These are phyloP conservation scores for Keiferia lycopersicella DNA, from an alignment of 2,888 invertebrate species.

Conservation along the genomic window DNA sequence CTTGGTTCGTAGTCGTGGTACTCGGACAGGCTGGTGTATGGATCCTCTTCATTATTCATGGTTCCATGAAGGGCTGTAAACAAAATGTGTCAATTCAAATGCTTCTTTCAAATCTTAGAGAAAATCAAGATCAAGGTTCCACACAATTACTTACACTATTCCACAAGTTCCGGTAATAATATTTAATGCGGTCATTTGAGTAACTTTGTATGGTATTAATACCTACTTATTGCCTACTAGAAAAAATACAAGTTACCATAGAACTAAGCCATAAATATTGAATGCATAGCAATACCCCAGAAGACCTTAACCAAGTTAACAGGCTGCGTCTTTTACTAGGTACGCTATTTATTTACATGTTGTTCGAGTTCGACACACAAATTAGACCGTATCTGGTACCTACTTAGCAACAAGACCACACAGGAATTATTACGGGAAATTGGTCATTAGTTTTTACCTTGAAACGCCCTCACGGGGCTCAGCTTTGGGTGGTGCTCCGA, in stretches of 20 bases:
- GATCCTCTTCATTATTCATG: constrained; percentile 81
- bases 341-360: constrained; percentile 18
- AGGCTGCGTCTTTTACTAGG: not conserved
- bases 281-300: not conserved
- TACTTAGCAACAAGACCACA: not conserved
- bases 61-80: constrained; percentile 61
- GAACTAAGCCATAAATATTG: not conserved
- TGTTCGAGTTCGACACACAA: not conserved
- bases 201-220: too few relatives aligned
- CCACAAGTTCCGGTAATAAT: too few relatives aligned
- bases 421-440: not conserved
- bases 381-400: not conserved
- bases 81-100: constrained; percentile 23
- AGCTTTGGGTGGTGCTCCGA: constrained; percentile 29
- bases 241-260: not conserved
- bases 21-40: constrained; percentile 93
- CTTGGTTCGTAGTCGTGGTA: constrained; percentile 97
- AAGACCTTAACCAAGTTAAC: not conserved
- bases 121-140: too few relatives aligned
- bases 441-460: constrained; percentile 25
- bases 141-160: too few relatives aligned
- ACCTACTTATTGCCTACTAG: not conserved
- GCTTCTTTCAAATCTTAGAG: not conserved
- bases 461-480: constrained; percentile 28
- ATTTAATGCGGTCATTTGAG: too few relatives aligned